Evolutionary conservation across 2,888 invertebrate species (phyloP).

Genomic region (Limnephilus rhombicus): DNA sequence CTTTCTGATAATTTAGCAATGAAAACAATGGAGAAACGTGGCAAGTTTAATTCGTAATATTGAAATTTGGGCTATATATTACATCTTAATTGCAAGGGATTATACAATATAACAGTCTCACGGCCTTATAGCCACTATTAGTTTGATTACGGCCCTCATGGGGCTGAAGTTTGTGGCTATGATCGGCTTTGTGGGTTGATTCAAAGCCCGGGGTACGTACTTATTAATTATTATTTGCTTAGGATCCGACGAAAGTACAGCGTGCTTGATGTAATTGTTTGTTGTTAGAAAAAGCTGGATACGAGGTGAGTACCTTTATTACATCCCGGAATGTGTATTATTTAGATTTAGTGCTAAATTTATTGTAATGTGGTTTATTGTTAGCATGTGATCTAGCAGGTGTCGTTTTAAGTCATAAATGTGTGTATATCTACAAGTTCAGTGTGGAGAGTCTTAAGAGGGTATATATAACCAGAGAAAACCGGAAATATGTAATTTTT

Average conservation of each 20-base stretch:
- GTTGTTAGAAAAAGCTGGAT: background rate
- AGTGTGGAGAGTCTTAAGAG: no score
- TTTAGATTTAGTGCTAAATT: background rate
- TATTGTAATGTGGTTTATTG: background rate
- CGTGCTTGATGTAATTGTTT: background rate
- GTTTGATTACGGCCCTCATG: slow-evolving; percentile 22
- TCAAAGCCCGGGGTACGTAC: slow-evolving; percentile 9
- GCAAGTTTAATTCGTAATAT: slow-evolving; percentile 20
- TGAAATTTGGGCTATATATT: slow-evolving; percentile 24
- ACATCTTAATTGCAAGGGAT: slow-evolving; percentile 27
- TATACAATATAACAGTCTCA: slow-evolving; percentile 11
- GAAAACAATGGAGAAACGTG: background rate
- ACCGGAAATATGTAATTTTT: no score
- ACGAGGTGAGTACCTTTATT: background rate
- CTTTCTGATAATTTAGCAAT: background rate
- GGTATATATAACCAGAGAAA: no score
- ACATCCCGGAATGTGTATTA: background rate
- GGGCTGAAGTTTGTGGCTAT: slow-evolving; percentile 18
- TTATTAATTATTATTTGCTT: slow-evolving; percentile 39
- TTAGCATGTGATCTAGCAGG: no score
- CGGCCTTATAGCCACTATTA: background rate
- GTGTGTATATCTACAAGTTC: no score
- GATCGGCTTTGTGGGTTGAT: slow-evolving; percentile 31
- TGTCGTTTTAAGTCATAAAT: no score
- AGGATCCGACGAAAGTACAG: slow-evolving; percentile 17